A percentile compares a stretch with the other conserved stretches of the same genome.
phyloP scores from a whole-genome alignment of 2,113 vertebrate species.

The Cavia aperea region DNA sequence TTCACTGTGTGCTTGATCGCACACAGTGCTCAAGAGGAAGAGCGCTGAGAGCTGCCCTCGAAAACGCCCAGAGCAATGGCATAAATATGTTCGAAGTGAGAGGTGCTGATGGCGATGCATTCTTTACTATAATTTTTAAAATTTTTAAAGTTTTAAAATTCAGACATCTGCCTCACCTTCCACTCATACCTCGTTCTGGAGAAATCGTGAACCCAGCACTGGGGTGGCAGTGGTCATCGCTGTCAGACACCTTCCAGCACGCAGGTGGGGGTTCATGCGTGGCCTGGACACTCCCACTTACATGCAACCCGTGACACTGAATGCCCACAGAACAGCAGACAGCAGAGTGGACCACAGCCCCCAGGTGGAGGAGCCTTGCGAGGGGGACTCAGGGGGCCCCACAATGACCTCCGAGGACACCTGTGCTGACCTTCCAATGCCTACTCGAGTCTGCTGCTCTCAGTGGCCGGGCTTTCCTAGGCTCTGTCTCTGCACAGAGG shows the following conservation, averaged over 20 bases:
- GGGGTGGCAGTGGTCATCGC: fast-evolving
- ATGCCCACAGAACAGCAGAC: not conserved
- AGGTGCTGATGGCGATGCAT: not conserved
- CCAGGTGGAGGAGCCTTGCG: not conserved
- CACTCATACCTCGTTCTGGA: not conserved
- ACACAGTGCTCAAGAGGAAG: not conserved
- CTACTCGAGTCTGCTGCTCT: not conserved
- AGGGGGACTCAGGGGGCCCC: not conserved
- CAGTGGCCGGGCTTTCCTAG: not conserved
- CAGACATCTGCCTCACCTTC: not conserved
- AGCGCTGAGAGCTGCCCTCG: not conserved
- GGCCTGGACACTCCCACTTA: fast-evolving
- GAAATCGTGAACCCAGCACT: not conserved
- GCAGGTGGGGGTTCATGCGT: no score
- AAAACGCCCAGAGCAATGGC: not conserved
- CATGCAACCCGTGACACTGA: not conserved
- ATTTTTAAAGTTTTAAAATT: not conserved
- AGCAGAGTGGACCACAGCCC: not conserved
- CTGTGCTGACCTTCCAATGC: no score
- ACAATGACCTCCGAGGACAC: not conserved
- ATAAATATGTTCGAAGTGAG: not conserved
- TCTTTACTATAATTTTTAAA: not conserved
- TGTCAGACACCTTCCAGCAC: not conserved
- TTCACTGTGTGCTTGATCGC: not conserved
- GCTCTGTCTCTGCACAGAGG: not conserved